Evolutionary conservation across 2,113 vertebrate species (phyloP).

Genomic region (Turdus rufiventris): DNA sequence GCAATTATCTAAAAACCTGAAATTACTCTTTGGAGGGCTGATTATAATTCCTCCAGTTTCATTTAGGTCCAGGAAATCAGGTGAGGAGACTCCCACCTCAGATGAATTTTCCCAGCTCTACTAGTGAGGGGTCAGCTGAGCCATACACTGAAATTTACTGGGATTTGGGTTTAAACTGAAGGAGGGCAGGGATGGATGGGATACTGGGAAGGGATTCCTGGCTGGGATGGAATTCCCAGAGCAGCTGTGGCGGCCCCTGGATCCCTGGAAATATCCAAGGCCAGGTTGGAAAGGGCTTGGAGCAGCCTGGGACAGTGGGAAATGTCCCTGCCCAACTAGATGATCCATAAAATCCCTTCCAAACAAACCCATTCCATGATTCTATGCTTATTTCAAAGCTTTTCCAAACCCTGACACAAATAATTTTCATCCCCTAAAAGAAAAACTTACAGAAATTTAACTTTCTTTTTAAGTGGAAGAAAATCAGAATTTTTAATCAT

Average conservation of each 20-base stretch:
- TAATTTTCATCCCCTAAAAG: background rate
- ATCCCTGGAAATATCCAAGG: background rate
- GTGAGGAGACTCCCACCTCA: background rate
- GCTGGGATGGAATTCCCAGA: too few relatives aligned
- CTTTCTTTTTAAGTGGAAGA: background rate
- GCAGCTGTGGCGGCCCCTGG: background rate
- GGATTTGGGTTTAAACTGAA: background rate
- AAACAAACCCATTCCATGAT: background rate
- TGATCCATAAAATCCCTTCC: too few relatives aligned
- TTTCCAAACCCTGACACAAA: background rate
- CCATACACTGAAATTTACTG: background rate
- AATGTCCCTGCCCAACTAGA: too few relatives aligned
- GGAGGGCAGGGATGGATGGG: background rate
- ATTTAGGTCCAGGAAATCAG: background rate
- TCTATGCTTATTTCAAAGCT: background rate
- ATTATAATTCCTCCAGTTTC: background rate
- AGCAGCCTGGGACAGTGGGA: too few relatives aligned
- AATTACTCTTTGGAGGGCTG: background rate
- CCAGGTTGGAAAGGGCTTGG: too few relatives aligned
- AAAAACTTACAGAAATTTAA: background rate
- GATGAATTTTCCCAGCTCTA: background rate
- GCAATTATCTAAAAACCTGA: fast-evolving
- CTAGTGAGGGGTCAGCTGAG: background rate
- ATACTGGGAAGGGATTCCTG: too few relatives aligned
- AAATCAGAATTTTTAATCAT: too few relatives aligned